A percentile compares a stretch with the other conserved stretches of the same genome.
phyloP scores from a whole-genome alignment of 1,140 invertebrate genomes.

The Drosophila nasuta region DNA sequence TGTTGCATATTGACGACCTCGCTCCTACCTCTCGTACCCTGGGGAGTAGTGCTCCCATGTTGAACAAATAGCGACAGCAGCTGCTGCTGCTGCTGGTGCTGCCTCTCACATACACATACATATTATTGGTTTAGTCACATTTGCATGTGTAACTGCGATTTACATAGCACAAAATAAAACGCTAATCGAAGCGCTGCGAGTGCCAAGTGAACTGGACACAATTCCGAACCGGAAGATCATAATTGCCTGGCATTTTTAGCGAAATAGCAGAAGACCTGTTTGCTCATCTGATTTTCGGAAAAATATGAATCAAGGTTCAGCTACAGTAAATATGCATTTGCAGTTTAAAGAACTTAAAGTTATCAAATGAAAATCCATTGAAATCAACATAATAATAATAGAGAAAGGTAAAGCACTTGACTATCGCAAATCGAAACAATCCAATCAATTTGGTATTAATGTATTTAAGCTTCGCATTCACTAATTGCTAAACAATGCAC shows the following conservation, averaged over 20 bases:
- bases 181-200: conserved; percentile 54
- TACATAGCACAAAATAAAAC: conserved; percentile 73
- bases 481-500: conserved; percentile 60
- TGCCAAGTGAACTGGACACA: conserved; percentile 7
- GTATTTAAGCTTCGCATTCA: conserved; percentile 25
- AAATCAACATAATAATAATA: conserved; percentile 15
- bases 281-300: conserved; percentile 29
- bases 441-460: conserved; percentile 55
- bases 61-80: conserved; percentile 65
- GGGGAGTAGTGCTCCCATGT: conserved; percentile 11
- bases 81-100: conserved; percentile 1
- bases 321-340: conserved; percentile 1
- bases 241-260: conserved; percentile 37
- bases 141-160: conserved; percentile 81
- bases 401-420: not conserved
- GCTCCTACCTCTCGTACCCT: not conserved
- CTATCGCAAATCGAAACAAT: not conserved
- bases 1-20: conserved; percentile 63
- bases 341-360: not conserved
- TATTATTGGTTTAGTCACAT: conserved; percentile 83
- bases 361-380: conserved; percentile 2
- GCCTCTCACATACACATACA: conserved; percentile 29
- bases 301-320: conserved; percentile 34
- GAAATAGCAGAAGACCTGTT: conserved; percentile 18
- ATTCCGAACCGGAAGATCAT: conserved; percentile 40